Evolutionary conservation across 2,113 vertebrate species (phyloP), one percentile per base, ranked within the genome.

Genomic region (Heterotis niloticus): DNA sequence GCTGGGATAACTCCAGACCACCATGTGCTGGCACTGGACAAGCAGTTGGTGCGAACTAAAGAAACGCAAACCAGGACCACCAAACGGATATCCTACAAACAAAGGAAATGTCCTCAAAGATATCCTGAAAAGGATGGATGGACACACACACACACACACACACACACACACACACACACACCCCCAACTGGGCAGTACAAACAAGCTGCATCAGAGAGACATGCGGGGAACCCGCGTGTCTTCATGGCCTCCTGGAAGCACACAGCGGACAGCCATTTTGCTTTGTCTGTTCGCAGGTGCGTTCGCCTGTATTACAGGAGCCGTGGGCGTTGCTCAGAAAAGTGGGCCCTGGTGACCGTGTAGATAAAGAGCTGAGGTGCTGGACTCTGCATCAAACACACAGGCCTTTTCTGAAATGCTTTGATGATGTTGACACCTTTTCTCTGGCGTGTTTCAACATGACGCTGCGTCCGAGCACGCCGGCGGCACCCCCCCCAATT

Each of bases 331-430:
- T 9, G 16, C 71, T n/a, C 12, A n/a, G 13, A 13, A 51, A 28
- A 24, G 51, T 54, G 80, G 68, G 79, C 75, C 82, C 60, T 75
- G 80, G 34, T 44, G 34, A 4, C 3, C 7, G 34, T 44, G 34
- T 44, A 44, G 83, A 84, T 64, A 79, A 78, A 84, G 77, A 59
- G 60, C 70, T 75, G 84, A 86, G 85, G 78, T 72, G 68, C 73
- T 76, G 74, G 70, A 79, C 81, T 81, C 84, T 64, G 88, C 85
- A 89, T 81, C 79, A 88, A 89, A 87, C 60, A 78, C 56, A 78
- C 4, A 29, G 71, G 76, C 57, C 71, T 79, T 81, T 86, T 86
- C 84, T 85, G 75, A 83, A 83, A 51, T 73, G 78, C 70, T 88
- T 82, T 89, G 81, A 90, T 85, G 65, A 76, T 72, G 78, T 82